A percentile compares a stretch with the other conserved stretches of the same genome.
phyloP scores from a whole-genome alignment of 2,888 invertebrate species.

The Euphydryas editha region DNA sequence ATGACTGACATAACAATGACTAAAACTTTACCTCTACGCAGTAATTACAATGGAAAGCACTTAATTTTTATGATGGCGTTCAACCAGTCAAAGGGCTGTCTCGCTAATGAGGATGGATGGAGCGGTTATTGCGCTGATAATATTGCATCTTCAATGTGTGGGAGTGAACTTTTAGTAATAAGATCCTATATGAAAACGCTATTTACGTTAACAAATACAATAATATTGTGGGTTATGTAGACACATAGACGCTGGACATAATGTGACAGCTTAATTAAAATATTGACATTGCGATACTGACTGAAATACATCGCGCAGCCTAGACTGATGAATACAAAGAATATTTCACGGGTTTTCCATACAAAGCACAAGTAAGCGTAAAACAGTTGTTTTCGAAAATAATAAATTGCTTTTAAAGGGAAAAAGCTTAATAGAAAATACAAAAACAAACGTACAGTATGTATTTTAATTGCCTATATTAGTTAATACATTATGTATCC shows the following conservation, averaged over 20 bases:
- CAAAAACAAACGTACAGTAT: no score
- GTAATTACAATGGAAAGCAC: constrained; percentile 27
- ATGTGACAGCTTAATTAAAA: no score
- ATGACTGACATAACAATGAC: neutral
- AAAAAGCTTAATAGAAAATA: no score
- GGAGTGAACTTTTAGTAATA: constrained; percentile 11
- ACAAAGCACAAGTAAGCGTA: no score
- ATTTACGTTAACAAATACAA: neutral
- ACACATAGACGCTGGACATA: neutral
- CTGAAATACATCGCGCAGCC: neutral
- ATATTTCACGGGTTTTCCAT: no score
- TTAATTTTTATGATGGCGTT: constrained; percentile 26
- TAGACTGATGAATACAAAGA: no score
- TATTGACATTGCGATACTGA: neutral
- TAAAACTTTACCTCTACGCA: neutral
- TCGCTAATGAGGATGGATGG: constrained; percentile 34
- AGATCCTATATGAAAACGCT: neutral
- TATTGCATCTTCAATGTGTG: constrained; percentile 10
- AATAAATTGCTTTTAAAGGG: no score
- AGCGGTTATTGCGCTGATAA: constrained; percentile 25
- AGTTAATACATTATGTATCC: no score
- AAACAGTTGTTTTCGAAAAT: no score
- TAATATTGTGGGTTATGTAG: neutral
- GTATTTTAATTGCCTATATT: no score
- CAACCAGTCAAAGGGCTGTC: constrained; percentile 30